Evolutionary conservation across 2,888 invertebrate genomes (phyloP), one percentile per base, ranked within the genome.

Genomic region (Phania funesta): DNA sequence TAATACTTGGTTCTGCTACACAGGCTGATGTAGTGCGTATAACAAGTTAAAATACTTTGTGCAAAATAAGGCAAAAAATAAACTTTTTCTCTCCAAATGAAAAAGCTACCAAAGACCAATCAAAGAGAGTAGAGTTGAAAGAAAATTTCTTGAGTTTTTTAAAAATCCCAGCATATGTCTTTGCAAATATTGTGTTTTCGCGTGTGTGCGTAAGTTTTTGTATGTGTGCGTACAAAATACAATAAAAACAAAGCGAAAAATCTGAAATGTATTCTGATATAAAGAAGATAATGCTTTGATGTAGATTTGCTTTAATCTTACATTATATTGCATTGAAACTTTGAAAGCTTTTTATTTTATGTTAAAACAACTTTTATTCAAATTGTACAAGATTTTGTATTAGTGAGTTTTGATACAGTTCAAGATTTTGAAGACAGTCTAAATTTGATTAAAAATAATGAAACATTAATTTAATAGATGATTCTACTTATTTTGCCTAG

Each of bases 91-190:
- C n/a, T 48, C 48, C 38, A 41, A 50, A 48, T 41, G 13, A 26
- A 74, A 64, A 74, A 52, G 60, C 26, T 75, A 64, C 58, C 74
- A 82, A 78, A 82, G 64, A 70, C 82, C 70, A 82, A 78, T 82
- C 74, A 77, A 78, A 82, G 74, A 64, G 74, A 65, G 71, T 35
- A 46, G 58, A 65, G 50, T 41, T 64, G 52, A 74, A 82, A 78
- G 80, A 77, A 81, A 76, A 35, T 62, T 78, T 75, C 78, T 78
- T 50, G 29, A 64, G 62, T 60, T 60, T 62, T 74, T 44, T 6
- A 6, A 18, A 67, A 67, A 56, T 46, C 26, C 22, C 9, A 26
- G 16, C 11, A n/a, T 22, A 48, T 18, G 50, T 16, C n/a, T n/a
- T 35, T 48, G 3, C 41, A 13, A 29, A 67, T 16, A 41, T 32